Conservation (phyloP, 2,888 invertebrate species). For the Drosophila cognata region DNA sequence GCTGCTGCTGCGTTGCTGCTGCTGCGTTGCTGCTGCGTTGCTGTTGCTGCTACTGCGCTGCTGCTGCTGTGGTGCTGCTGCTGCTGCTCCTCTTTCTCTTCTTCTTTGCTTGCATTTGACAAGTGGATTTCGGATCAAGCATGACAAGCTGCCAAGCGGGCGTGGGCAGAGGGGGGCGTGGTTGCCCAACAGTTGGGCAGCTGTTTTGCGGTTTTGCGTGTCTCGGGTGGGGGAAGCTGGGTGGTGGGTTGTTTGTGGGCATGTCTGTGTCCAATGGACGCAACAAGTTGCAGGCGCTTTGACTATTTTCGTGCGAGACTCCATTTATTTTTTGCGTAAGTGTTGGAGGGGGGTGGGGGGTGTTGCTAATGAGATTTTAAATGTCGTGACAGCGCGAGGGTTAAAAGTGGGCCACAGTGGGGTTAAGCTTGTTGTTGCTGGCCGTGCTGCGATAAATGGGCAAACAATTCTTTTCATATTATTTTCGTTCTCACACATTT, state of each 20-base stretch:
- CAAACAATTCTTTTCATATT: conserved; percentile 35
- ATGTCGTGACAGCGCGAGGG: conserved; percentile 22
- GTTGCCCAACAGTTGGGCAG: conserved; percentile 55
- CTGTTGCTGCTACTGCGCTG: neutral
- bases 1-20: conserved; percentile 21
- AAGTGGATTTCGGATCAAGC: conserved; percentile 50
- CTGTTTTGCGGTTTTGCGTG: conserved; percentile 40
- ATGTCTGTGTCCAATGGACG: conserved; percentile 44
- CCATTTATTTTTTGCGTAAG: neutral
- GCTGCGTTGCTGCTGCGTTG: conserved; percentile 7
- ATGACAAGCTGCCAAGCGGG: conserved; percentile 28
- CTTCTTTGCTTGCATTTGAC: conserved; percentile 47
- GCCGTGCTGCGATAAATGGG: conserved; percentile 36
- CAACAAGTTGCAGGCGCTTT: conserved; percentile 52
- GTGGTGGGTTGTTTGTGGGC: conserved; percentile 2
- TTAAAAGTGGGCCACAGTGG: conserved; percentile 27
- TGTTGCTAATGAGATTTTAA: conserved; percentile 60
- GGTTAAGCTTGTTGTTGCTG: conserved; percentile 27
- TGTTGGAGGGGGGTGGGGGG: neutral
- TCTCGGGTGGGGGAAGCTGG: conserved; percentile 2
- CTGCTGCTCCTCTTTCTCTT: neutral
- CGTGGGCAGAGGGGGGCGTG: neutral
- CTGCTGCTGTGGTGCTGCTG: neutral
- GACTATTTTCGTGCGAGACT: conserved; percentile 5
- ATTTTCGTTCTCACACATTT: conserved; percentile 18